Conservation (phyloP, 2,888 invertebrate genomes). For the Tipula vernalis region DNA sequence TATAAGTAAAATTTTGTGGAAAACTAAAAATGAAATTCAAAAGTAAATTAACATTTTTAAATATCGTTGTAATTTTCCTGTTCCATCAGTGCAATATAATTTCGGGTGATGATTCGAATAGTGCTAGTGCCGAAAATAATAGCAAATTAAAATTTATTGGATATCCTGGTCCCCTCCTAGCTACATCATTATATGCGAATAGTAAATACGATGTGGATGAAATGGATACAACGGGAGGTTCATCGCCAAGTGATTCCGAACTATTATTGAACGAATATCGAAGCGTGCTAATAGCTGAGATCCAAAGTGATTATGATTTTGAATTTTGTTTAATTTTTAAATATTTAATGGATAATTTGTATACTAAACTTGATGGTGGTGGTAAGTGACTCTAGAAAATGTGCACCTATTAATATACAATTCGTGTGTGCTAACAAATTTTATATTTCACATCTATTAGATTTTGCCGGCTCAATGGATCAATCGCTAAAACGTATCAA, state of each 20-base stretch:
- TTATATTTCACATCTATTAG: neutral
- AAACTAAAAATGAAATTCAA: neutral
- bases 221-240: neutral
- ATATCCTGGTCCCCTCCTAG: neutral
- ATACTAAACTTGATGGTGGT: neutral
- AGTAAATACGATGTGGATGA: neutral
- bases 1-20: neutral
- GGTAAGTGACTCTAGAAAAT: neutral
- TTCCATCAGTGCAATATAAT: neutral
- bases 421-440: neutral
- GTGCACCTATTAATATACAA: neutral
- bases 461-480: neutral
- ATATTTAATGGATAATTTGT: neutral
- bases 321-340: conserved; percentile 6
- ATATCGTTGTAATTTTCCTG: neutral
- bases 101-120: neutral
- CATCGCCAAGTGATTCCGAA: neutral
- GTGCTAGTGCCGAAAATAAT: neutral
- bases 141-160: neutral
- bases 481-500: neutral
- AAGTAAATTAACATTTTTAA: conserved; percentile 4
- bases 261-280: neutral
- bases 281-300: neutral
- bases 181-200: neutral
- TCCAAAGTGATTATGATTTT: neutral